Evolutionary conservation across 2,113 vertebrate species (phyloP).

Genomic region (Tupaia tana): DNA sequence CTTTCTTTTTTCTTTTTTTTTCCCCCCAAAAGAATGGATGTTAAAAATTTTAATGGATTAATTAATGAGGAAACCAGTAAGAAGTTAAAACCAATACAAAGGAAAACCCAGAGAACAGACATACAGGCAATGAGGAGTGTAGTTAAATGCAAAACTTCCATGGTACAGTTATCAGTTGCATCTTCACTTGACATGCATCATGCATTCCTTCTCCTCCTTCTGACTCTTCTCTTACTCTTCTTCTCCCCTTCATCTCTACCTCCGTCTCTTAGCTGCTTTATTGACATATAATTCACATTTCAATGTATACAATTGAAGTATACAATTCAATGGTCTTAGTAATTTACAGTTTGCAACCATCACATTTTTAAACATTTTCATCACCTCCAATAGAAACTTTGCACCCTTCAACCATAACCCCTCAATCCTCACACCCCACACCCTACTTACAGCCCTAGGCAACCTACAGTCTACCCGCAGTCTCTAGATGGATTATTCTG

Average conservation of each 20-base stretch:
- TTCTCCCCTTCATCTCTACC: not conserved
- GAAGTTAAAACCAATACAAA: not conserved
- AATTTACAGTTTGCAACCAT: not conserved
- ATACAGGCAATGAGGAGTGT: not conserved
- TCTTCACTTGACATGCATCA: not conserved
- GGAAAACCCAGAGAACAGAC: not conserved
- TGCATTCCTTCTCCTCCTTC: not conserved
- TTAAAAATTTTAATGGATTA: not conserved
- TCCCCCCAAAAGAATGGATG: not conserved
- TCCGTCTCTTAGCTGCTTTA: not conserved
- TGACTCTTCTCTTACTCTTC: not conserved
- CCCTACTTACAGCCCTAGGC: not conserved
- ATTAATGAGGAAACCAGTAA: not conserved
- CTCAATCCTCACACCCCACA: not conserved
- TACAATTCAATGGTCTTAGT: not conserved
- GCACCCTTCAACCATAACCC: not conserved
- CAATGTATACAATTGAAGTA: not conserved
- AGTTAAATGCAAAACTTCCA: not conserved
- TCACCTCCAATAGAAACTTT: not conserved
- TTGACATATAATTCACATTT: not conserved
- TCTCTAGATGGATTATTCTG: not conserved
- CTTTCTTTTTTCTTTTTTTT: not conserved
- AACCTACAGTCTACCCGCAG: not conserved
- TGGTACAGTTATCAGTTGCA: not conserved
- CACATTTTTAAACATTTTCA: not conserved